phyloP scores from a whole-genome alignment of 2,113 vertebrate genomes.

The Paradisaea rubra region DNA sequence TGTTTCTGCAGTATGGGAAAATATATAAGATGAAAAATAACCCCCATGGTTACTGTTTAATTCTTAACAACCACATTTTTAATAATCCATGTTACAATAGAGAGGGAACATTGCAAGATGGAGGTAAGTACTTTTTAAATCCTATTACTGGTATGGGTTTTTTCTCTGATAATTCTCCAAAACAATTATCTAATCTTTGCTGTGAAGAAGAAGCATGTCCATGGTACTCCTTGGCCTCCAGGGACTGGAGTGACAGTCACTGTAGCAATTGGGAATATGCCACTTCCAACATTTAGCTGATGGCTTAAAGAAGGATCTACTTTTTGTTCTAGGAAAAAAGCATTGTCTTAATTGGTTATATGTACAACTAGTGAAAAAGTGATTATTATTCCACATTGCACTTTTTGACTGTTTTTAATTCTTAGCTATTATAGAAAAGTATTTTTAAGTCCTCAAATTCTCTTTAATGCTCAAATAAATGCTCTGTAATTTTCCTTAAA shows the following conservation, averaged over 20 bases:
- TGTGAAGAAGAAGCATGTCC: background rate
- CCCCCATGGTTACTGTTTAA: conserved; percentile 58
- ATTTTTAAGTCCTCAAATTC: background rate
- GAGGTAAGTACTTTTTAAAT: conserved; percentile 11
- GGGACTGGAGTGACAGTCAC: background rate
- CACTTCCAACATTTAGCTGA: background rate
- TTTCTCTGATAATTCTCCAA: background rate
- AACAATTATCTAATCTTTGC: background rate
- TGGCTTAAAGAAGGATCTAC: background rate
- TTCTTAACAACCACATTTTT: conserved; percentile 56
- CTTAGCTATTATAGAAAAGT: background rate
- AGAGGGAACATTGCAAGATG: conserved; percentile 28
- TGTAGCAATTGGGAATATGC: background rate
- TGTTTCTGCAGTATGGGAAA: background rate
- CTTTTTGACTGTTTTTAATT: background rate
- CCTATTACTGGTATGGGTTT: background rate
- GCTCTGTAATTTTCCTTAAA: background rate
- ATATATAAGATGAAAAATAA: conserved; percentile 50
- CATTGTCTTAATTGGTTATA: background rate
- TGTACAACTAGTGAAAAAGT: background rate
- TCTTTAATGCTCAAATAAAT: background rate
- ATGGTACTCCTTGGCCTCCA: background rate
- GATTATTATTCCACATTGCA: background rate
- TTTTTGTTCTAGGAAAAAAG: background rate
- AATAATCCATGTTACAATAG: background rate